Base-by-base conservation (phyloP, 2,888 invertebrate species). In the Cryptus viduatorius region DNA sequence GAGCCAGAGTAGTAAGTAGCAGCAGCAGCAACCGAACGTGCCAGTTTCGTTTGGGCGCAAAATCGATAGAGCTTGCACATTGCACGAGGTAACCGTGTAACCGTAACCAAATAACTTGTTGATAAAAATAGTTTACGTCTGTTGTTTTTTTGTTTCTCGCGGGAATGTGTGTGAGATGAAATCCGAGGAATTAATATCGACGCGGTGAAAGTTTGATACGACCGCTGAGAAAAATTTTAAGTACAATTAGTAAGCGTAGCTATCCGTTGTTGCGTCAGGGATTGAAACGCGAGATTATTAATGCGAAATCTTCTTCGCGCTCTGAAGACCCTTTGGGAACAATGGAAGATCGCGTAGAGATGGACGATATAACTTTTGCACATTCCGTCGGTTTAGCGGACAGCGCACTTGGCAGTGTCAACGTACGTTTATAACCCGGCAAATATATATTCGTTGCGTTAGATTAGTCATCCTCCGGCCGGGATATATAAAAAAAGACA, bases 31-130 rank as follows among this genome's bases (percentile, higher is more conserved):
- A 61, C 61, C 84, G 85, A 87, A 87, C 86, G 87, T 87, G 87
- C 87, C 86, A 87, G 84, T 87, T 87, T 87, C 78, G 82, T 86
- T 87, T 87, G 85, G 85, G 89, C 88, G 88, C 88, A 90, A 90
- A 90, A 90, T 90, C 90, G 90, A 90, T 90, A 90, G 86, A 87
- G 84, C 87, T 83, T 81, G 86, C 86, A 87, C 86, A 76, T 86
- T 84, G 86, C 87, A 89, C 87, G 83, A 80, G 77, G 68, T 76
- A 65, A 37, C 37, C 79, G 71, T 59, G 48, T 79, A 37, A 75
- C 16, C 46, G 5, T 64, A 48, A n/a, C n/a, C n/a, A n/a, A 86
- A 12, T 64, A 48, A 86, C 79, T 86, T 86, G 82, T 84, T 84
- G 82, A 86, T 79, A 82, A 79, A 80, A 82, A 81, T 79, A 80